phyloP scores from a whole-genome alignment of 2,113 vertebrate genomes.

The Anoura caudifer region DNA sequence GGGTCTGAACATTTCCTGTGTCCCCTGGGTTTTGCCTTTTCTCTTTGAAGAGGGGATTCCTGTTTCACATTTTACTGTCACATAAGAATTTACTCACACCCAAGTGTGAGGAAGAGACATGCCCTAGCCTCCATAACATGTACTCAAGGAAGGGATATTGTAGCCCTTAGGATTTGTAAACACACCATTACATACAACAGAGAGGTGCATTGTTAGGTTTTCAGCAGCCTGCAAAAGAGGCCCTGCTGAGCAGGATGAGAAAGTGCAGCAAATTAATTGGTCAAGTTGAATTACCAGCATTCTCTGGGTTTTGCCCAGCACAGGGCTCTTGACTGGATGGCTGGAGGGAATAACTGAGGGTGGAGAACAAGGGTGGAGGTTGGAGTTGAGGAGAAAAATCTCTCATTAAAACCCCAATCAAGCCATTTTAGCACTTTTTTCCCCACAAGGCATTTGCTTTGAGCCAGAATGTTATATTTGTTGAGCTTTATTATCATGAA shows the following conservation, averaged over 20 bases:
- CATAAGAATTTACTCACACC: neutral
- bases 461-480: neutral
- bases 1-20: neutral
- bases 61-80: neutral
- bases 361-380: neutral
- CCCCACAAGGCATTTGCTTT: neutral
- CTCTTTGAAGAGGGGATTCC: constrained; percentile 15
- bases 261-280: constrained; percentile 34
- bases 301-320: constrained; percentile 5
- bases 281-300: constrained; percentile 51
- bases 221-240: neutral
- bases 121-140: neutral
- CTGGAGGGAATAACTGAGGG: constrained; percentile 4
- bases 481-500: neutral
- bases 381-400: neutral
- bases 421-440: neutral
- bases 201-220: neutral
- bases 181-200: neutral
- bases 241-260: constrained; percentile 35
- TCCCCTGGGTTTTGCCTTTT: neutral
- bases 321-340: constrained; percentile 2
- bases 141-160: neutral
- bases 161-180: constrained; percentile 26
- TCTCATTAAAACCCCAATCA: constrained; percentile 54
- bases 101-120: neutral